Conservation (phyloP, 2,113 vertebrate genomes). For the Sapajus apella region DNA sequence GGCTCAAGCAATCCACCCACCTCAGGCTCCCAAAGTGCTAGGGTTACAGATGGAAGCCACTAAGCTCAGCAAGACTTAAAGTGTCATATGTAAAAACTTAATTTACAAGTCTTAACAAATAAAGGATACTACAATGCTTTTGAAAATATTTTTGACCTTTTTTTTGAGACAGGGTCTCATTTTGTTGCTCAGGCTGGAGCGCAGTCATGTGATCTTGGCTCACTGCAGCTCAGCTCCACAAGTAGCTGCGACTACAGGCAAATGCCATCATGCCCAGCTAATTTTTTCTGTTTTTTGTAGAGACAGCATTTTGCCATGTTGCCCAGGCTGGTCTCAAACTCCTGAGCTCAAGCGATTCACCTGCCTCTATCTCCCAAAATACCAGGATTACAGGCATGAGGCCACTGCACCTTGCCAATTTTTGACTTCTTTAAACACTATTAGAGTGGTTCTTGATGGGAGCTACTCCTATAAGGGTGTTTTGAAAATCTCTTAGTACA, state of each 20-base stretch:
- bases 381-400: not conserved
- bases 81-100: not conserved
- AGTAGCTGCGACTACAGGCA: not conserved
- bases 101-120: slow-evolving; percentile 23
- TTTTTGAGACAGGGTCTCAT: not conserved
- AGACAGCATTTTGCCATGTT: not conserved
- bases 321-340: not conserved
- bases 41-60: no score
- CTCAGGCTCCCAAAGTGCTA: no score
- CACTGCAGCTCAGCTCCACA: not conserved
- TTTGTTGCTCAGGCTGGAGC: not conserved
- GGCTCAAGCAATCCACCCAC: no score
- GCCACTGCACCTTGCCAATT: not conserved
- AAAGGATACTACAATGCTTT: not conserved
- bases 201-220: not conserved
- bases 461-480: not conserved
- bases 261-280: not conserved
- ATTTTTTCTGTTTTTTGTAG: not conserved
- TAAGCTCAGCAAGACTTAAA: not conserved
- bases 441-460: not conserved
- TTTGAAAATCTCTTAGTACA: not conserved
- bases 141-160: not conserved
- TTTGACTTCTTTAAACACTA: not conserved
- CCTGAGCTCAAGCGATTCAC: not conserved
- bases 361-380: not conserved